Percentiles rank a stretch among this genome's conserved stretches.
These are phyloP conservation scores for Drosophila leonis DNA, from an alignment of 2,888 invertebrate genomes.

Conservation along the genomic window DNA sequence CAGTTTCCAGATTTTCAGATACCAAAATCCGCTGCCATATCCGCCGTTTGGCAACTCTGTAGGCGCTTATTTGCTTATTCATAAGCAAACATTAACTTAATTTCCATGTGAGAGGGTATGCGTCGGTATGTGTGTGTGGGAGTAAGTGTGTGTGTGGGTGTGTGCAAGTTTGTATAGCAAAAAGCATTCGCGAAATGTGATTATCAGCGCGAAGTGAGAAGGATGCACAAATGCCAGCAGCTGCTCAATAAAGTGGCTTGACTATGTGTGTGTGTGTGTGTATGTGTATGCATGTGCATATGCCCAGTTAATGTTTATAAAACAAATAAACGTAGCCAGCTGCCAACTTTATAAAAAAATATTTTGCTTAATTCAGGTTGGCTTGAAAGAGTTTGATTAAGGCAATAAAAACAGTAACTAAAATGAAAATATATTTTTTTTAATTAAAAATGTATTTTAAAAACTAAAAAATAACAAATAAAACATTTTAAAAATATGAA, in stretches of 20 bases:
- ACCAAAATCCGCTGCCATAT: slow-evolving; percentile 26
- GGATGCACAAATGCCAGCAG: slow-evolving; percentile 56
- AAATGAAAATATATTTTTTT: background rate
- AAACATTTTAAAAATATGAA: background rate
- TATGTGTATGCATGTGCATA: slow-evolving; percentile 5
- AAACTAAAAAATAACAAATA: background rate
- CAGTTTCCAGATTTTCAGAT: slow-evolving; percentile 12
- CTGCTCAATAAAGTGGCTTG: slow-evolving; percentile 70
- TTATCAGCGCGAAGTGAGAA: slow-evolving; percentile 60
- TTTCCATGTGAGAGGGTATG: slow-evolving; percentile 66
- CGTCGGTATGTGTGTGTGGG: slow-evolving; percentile 11
- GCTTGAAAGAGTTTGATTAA: background rate
- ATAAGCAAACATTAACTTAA: slow-evolving; percentile 85
- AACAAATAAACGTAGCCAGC: slow-evolving; percentile 23
- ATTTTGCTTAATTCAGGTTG: background rate
- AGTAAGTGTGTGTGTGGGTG: slow-evolving; percentile 16
- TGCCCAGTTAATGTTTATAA: slow-evolving; percentile 36
- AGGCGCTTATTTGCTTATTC: slow-evolving; percentile 84
- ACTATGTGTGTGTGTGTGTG: background rate
- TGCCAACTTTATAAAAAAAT: slow-evolving; percentile 30
- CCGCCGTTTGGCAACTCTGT: slow-evolving; percentile 52
- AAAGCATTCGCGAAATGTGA: slow-evolving; percentile 77
- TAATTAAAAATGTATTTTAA: background rate
- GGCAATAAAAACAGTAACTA: background rate
- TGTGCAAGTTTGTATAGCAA: slow-evolving; percentile 49